Conservation (phyloP, 2,797 vertebrate genomes). For the Alectoris magna region DNA sequence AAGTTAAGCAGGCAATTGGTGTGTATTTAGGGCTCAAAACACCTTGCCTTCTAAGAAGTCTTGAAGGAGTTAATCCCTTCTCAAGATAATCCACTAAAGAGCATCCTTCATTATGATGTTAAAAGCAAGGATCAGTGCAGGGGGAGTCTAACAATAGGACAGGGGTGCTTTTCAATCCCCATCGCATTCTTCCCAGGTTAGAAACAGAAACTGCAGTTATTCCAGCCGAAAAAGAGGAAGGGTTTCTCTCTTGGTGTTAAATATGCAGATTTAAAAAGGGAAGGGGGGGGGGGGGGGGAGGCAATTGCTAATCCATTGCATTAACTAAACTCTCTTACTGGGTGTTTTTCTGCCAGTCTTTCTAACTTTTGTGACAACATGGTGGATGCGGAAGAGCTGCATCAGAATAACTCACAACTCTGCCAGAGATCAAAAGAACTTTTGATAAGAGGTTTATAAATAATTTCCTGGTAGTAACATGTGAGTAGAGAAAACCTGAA, state of each 20-base stretch:
- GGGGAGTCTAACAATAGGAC: constrained; percentile 84
- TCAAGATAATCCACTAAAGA: constrained; percentile 91
- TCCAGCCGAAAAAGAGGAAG: constrained; percentile 77
- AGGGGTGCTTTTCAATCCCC: constrained; percentile 82
- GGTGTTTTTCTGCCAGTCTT: constrained; percentile 41
- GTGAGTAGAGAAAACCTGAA: not conserved
- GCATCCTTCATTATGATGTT: constrained; percentile 91
- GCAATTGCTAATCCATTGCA: constrained; percentile 41
- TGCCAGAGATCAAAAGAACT: constrained; percentile 3
- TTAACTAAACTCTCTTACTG: constrained; percentile 57
- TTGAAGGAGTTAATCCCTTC: constrained; percentile 90
- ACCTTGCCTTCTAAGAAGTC: constrained; percentile 89
- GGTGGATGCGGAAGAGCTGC: not conserved
- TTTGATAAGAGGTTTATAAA: constrained; percentile 22
- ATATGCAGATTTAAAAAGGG: constrained; percentile 77
- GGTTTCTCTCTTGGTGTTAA: constrained; percentile 78
- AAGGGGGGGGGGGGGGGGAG: not conserved
- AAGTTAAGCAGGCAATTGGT: constrained; percentile 89
- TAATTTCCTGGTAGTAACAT: not conserved
- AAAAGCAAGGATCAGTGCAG: constrained; percentile 87
- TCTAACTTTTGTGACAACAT: constrained; percentile 22
- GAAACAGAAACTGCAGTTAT: constrained; percentile 87
- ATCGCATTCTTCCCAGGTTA: constrained; percentile 88
- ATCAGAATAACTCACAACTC: not conserved
- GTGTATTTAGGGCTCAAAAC: constrained; percentile 90